Evolutionary conservation across 2,888 invertebrate genomes (phyloP), one percentile per base, ranked within the genome.

Genomic region (Pardosa pseudoannulata): DNA sequence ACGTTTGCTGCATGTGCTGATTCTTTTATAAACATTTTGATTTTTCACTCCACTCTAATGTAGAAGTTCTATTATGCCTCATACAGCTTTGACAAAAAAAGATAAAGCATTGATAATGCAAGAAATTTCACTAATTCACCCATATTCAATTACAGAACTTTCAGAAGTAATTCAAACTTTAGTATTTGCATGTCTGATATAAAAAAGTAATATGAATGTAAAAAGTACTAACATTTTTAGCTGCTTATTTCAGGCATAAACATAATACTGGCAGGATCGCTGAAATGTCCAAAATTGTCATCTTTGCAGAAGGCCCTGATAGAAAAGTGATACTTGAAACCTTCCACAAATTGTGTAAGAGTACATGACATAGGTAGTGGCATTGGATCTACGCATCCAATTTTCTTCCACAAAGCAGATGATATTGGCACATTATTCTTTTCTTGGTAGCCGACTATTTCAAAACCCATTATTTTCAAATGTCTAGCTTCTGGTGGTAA

Each of bases 361-460:
- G 71, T 76, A 27, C 82, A 82, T 0, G 70, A 70, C 82, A 82
- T 82, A 1, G 82, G 75, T 28, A 75, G 13, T 16, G 23, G 23
- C 75, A 82, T 75, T 0, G 75, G 41, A 7, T 64, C 32, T 1
- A 82, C 82, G 9, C 5, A n/a, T 19, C 82, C 82, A 11, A 82
- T 71, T 13, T 71, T 82, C 19, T 71, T 71, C 82, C 82, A 82
- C 0, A 75, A 39, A 0, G 27, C 11, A 5, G 68, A 56, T 23
- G 50, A 46, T 11, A 75, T 71, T 1, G 71, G 2, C 11, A 31
- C 5, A 23, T 70, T 71, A 9, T 29, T 16, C 16, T 28, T 13
- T 16, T 75, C 82, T 13, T 75, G 75, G 31, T 82, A 82, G 1
- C 70, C 75, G 32, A 71, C 75, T 6, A 82, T 65, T 7, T 82